phyloP scores from a whole-genome alignment of 2,888 invertebrate genomes.

The Netelia melanura region DNA sequence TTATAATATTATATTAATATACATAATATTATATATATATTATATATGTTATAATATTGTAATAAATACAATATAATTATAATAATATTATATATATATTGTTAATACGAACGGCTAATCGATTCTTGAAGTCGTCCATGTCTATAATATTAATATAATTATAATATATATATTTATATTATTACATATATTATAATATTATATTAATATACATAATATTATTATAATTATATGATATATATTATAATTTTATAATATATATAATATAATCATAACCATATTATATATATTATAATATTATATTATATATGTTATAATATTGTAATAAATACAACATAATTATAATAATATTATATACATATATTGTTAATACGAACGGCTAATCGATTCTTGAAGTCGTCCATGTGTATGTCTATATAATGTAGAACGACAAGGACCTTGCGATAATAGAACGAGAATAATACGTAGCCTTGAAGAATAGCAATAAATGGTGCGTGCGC shows the following conservation, averaged over 20 bases:
- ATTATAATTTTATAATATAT: background rate
- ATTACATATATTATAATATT: no score
- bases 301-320: background rate
- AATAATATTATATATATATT: background rate
- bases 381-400: slow-evolving; percentile 45
- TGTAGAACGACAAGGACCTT: slow-evolving; percentile 34
- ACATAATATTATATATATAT: background rate
- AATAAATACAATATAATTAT: no score
- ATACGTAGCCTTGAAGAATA: slow-evolving; percentile 43
- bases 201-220: no score
- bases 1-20: background rate
- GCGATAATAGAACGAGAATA: slow-evolving; percentile 42
- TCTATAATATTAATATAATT: background rate
- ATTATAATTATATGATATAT: no score
- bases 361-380: no score
- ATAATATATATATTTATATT: no score
- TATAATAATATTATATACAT: background rate
- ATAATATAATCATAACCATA: background rate
- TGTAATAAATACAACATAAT: no score
- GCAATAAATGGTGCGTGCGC: slow-evolving; percentile 59
- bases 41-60: no score
- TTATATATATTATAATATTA: background rate
- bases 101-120: background rate
- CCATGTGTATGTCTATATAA: background rate
- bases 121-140: slow-evolving; percentile 48